A percentile compares a stretch with the other conserved stretches of the same genome.
Conservation (phyloP, 2,888 invertebrate genomes). For the Drosophila picticornis region DNA sequence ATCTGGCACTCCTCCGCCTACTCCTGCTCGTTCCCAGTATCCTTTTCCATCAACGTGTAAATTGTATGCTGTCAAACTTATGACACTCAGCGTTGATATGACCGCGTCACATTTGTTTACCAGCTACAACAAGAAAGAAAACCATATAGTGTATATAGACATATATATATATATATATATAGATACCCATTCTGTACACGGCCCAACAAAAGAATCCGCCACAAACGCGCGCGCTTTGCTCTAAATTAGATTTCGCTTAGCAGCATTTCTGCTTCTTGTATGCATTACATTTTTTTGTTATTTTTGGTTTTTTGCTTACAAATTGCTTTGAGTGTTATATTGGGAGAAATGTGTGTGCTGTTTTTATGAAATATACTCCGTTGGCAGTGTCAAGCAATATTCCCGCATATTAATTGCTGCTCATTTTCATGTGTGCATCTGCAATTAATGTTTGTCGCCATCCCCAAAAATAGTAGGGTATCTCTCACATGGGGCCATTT, state of each 20-base stretch:
- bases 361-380: background rate
- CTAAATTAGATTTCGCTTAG: conserved; percentile 76
- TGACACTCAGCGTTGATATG: conserved; percentile 73
- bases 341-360: conserved; percentile 31
- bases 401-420: conserved; percentile 69
- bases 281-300: background rate
- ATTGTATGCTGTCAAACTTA: conserved; percentile 80
- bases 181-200: background rate
- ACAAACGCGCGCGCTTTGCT: conserved; percentile 55
- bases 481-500: conserved; percentile 62
- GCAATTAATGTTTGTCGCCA: conserved; percentile 77
- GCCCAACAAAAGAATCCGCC: conserved; percentile 23
- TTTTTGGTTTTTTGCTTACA: conserved; percentile 30
- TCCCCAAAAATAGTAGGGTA: conserved; percentile 31
- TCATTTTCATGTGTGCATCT: conserved; percentile 68
- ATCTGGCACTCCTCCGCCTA: conserved; percentile 13
- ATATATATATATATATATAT: conserved; percentile 6
- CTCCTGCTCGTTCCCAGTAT: conserved; percentile 41
- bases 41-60: conserved; percentile 82
- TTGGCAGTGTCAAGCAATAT: conserved; percentile 26
- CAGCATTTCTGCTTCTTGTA: conserved; percentile 23
- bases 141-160: conserved; percentile 37
- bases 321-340: conserved; percentile 51
- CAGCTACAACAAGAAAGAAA: conserved; percentile 24
- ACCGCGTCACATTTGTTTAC: conserved; percentile 60